A percentile compares a stretch with the other conserved stretches of the same genome.
phyloP scores from a whole-genome alignment of 2,797 vertebrate genomes.

The Nyctalus aviator region DNA sequence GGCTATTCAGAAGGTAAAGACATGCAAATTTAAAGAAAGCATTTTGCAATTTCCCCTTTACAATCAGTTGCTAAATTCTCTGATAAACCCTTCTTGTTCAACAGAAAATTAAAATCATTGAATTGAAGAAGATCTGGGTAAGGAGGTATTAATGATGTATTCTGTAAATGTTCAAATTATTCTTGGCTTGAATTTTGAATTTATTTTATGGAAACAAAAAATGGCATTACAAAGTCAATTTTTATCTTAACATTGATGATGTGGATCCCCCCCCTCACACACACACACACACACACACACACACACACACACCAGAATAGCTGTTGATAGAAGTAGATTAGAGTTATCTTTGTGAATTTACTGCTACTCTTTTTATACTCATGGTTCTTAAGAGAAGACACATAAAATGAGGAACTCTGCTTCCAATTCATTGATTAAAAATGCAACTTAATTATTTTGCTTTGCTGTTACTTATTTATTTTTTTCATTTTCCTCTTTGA shows the following conservation, averaged over 20 bases:
- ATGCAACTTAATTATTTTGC: slow-evolving; percentile 82
- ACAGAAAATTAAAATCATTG: slow-evolving; percentile 89
- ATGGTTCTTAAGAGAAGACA: slow-evolving; percentile 78
- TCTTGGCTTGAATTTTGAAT: slow-evolving; percentile 86
- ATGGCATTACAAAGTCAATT: slow-evolving; percentile 86
- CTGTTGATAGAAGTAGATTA: slow-evolving; percentile 85
- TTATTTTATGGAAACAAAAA: slow-evolving; percentile 86
- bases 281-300: too few relatives aligned
- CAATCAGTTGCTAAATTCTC: slow-evolving; percentile 90
- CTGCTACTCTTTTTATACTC: slow-evolving; percentile 80
- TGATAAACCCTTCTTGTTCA: slow-evolving; percentile 87
- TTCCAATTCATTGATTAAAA: slow-evolving; percentile 84
- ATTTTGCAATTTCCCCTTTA: slow-evolving; percentile 83
- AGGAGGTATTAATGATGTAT: slow-evolving; percentile 89
- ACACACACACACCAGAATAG: slow-evolving; percentile 61
- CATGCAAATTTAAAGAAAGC: slow-evolving; percentile 85
- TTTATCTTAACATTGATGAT: slow-evolving; percentile 85
- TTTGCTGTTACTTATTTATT: slow-evolving; percentile 63
- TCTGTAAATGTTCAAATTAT: slow-evolving; percentile 89
- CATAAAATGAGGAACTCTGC: slow-evolving; percentile 79
- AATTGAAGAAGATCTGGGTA: slow-evolving; percentile 87
- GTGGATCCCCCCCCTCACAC: background rate
- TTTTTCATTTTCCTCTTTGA: slow-evolving; percentile 56
- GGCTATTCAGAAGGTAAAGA: slow-evolving; percentile 87
- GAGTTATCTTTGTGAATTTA: slow-evolving; percentile 85